Base-by-base conservation (phyloP, 2,113 vertebrate species). In the Embiotoca jacksoni region DNA sequence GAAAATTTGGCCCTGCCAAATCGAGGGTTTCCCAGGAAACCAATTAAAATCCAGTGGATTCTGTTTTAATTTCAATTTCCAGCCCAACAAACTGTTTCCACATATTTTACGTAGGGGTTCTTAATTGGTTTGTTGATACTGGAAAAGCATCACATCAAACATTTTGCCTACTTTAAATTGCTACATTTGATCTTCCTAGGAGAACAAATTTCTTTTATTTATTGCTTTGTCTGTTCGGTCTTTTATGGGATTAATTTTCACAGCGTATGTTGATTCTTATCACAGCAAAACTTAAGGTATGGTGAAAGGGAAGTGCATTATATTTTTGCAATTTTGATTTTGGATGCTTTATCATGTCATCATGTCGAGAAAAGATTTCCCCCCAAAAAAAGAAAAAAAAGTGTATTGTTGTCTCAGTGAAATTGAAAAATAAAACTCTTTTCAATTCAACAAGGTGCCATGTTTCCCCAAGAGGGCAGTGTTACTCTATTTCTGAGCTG, bases 301-400 rank as follows among this genome's bases (percentile, higher is more conserved):
- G 74, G 78, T 81, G 80, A 91, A 92, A 90, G 88, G 88, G 88
- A 90, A 88, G 86, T 71, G 41, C 63, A 81, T 81, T 86, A 88
- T 90, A 90, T 91, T 91, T 91, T 92, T 91, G 81, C 87, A 89
- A 82, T 84, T 84, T 72, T 57, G 58, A 86, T 78, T 70, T 75
- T 49, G 78, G 81, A 82, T 87, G 88, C 65, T 80, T 82, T 78
- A 66, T 84, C 58, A 61, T 6, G 64, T 67, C 75, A 65, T 89
- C 72, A 50, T 88, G 49, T 75, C 62, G 66, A 87, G 53, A 91
- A 81, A 86, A 86, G 72, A 66, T 88, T 88, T 88, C 69, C 69
- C 68, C 78, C 74, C 72, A 60, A 54, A 75, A 82, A 71, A 83
- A 84, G 58, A 79, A 76, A 79, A 65, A 75, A 82, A 81, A 83